Evolutionary conservation across 2,797 vertebrate species (phyloP), one percentile per base, ranked within the genome.

Genomic region (Myotis findleyi): DNA sequence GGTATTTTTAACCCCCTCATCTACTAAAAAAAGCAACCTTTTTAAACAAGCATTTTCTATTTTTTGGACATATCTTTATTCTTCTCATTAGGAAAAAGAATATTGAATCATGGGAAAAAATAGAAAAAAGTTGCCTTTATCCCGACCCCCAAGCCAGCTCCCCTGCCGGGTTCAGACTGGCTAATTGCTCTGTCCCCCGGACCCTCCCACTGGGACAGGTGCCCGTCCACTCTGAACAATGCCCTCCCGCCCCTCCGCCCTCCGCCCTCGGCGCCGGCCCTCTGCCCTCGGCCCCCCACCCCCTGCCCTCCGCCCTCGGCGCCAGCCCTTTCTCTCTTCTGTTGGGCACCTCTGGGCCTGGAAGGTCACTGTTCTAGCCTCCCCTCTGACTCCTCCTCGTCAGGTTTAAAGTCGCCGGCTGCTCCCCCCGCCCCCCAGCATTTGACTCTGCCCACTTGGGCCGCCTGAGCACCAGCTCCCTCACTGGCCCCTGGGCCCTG

Each of bases 1-100:
- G 47, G 44, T 91, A 89, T 93, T 94, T 95, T 96, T 84, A 95
- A 64, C 30, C 8, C 53, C 62, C 51, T 87, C 38, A 69, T 89
- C 55, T 79, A 33, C 30, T 76, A 62, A 33, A 87, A 75, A 90
- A 76, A 71, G 13, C n/a, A 62, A 68, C 80, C 8, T 8, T 66
- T 79, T 93, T 68, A 23, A 69, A 75, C 76, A 76, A 66, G 3
- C 25, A 17, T 53, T 95, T 95, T 93, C 36, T 87, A 64, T 62
- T 82, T 92, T 93, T 2, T 72, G 3, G 83, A 82, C 47, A 66
- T 47, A 71, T 59, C 82, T 93, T 95, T 12, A 59, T 62, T 91
- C 20, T 71, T 66, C 33, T 88, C 18, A 18, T 91, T 94, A 33
- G 44, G 36, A 57, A 72, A 44, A 30, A 72, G 62, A 68, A 82